These are phyloP conservation scores for Prietella phreatophila DNA, from an alignment of 2,113 vertebrate genomes.

Conservation along the genomic window DNA sequence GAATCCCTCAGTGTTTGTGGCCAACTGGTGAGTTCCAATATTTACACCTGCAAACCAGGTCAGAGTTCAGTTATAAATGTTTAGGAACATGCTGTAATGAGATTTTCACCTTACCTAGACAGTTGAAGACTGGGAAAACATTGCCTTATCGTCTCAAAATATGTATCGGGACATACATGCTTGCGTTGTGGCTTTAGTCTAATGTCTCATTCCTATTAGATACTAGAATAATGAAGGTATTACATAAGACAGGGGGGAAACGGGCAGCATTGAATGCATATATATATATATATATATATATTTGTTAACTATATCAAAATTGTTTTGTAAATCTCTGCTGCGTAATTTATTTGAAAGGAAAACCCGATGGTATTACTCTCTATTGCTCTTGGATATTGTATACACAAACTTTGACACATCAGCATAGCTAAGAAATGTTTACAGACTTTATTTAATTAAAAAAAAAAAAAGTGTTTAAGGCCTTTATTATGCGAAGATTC, in stretches of 20 bases:
- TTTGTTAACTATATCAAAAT: neutral
- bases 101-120: neutral
- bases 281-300: no score
- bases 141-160: neutral
- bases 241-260: neutral
- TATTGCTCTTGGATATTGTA: neutral
- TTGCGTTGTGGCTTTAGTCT: neutral
- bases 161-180: no score
- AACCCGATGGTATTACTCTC: neutral
- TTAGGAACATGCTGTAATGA: neutral
- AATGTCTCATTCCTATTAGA: no score
- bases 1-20: neutral
- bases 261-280: no score
- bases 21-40: no score
- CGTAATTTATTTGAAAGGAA: neutral
- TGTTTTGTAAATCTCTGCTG: neutral
- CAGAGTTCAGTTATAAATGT: neutral
- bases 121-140: neutral
- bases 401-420: neutral
- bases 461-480: neutral
- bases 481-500: neutral
- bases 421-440: neutral
- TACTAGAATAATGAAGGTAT: neutral
- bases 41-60: no score
- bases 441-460: neutral